Base-by-base conservation (phyloP, 2,888 invertebrate genomes). In the Stegophylla sp. region DNA sequence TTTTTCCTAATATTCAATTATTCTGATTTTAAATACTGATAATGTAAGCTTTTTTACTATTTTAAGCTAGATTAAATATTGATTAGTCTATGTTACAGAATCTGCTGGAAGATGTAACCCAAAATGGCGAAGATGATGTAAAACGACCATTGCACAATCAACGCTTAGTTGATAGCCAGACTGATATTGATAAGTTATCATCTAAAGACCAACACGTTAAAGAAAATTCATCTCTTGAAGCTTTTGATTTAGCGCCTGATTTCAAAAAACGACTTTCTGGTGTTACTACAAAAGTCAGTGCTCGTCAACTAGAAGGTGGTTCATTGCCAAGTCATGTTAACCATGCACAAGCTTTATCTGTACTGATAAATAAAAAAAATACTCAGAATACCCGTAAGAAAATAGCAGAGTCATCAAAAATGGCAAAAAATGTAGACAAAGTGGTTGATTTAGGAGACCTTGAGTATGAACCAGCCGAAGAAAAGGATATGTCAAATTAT, bases 251-350 rank as follows among this genome's bases (percentile, higher is more conserved):
- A 63, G 79, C 71, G 23, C 79, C 79, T 20, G 79, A 79, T 1
- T 79, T 79, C 34, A 82, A 82, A 59, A 82, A 75, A 26, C 59
- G 82, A 20, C 53, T 61, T 0, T 74, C 73, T 67, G 73, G 81
- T 64, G 74, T 63, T 20, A 74, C 61, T 51, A 81, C 66, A 17
- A 82, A 82, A 74, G 82, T 82, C 41, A 85, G 82, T 82, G 88
- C 89, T 72, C 86, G 88, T 64, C 91, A 91, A 85, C 88, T 90
- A 56, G 91, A 91, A 86, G 91, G 91, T 82, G 92, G 91, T 63
- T 90, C 90, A 71, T 85, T 90, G 83, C 90, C 90, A 1, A 89
- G 88, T 82, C 89, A 89, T 86, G 90, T 90, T 81, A 89, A 89
- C 85, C 83, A 82, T 82, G 82, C 79, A 69, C 79, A 79, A 71